phyloP scores from a whole-genome alignment of 2,797 vertebrate genomes.

The Lutjanus argentimaculatus region DNA sequence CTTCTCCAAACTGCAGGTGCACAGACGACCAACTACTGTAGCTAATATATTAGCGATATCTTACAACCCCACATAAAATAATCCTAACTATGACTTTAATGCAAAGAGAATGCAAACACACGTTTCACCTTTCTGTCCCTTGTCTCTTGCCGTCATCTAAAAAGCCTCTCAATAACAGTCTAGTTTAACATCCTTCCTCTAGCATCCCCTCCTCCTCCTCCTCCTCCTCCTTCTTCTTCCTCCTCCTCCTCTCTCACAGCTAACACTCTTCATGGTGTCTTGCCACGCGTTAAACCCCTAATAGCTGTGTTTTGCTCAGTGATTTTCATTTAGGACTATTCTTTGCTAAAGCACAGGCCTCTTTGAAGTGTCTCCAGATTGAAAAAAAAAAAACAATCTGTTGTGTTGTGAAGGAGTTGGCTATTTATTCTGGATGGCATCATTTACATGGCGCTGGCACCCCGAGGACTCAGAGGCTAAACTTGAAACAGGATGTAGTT shows the following conservation, averaged over 20 bases:
- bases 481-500: conserved; percentile 57
- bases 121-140: conserved; percentile 48
- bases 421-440: conserved; percentile 67
- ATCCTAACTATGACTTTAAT: too few relatives aligned
- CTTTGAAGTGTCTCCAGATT: conserved; percentile 72
- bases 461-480: conserved; percentile 50
- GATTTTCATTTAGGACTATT: conserved; percentile 77
- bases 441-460: conserved; percentile 59
- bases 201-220: conserved; percentile 32
- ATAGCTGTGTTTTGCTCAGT: conserved; percentile 74
- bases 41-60: too few relatives aligned
- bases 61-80: too few relatives aligned
- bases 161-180: conserved; percentile 64
- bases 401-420: conserved; percentile 58
- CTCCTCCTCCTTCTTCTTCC: conserved; percentile 19
- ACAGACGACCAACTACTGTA: too few relatives aligned
- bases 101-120: conserved; percentile 36
- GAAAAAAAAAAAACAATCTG: background rate
- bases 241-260: conserved; percentile 25
- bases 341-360: conserved; percentile 54
- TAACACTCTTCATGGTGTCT: conserved; percentile 65
- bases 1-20: too few relatives aligned
- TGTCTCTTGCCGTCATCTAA: conserved; percentile 54
- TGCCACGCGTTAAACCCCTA: conserved; percentile 67
- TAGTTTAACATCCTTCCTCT: conserved; percentile 36